phyloP scores from a whole-genome alignment of 2,797 vertebrate species.

The Chiroxiphia lanceolata region DNA sequence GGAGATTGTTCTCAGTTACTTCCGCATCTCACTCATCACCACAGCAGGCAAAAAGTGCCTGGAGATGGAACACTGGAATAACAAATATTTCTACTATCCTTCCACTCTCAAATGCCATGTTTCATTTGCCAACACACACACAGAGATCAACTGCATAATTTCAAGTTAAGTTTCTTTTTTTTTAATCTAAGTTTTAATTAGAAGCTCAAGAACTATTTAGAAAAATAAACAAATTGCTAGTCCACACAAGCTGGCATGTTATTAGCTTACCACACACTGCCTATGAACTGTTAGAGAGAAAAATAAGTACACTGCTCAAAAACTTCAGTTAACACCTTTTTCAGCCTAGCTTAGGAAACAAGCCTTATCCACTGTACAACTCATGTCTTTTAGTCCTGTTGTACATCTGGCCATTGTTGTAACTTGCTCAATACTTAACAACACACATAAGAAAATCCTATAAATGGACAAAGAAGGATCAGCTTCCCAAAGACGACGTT shows the following conservation, averaged over 20 bases:
- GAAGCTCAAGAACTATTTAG: not conserved
- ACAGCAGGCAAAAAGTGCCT: not conserved
- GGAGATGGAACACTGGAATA: not conserved
- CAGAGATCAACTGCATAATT: not conserved
- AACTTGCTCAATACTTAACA: not conserved
- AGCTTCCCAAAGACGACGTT: not conserved
- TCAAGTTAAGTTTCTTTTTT: not conserved
- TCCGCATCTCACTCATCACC: not conserved
- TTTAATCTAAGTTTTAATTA: not conserved
- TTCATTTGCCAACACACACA: not conserved
- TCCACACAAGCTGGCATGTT: not conserved
- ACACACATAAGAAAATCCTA: not conserved
- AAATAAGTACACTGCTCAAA: not conserved
- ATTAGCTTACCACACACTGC: not conserved
- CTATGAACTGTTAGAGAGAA: not conserved
- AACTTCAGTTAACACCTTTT: not conserved
- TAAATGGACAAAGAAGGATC: constrained; percentile 5
- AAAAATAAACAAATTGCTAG: not conserved
- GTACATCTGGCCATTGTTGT: not conserved
- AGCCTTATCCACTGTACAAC: not conserved
- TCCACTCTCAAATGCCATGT: not conserved
- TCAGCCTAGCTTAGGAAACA: not conserved
- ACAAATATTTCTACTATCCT: not conserved
- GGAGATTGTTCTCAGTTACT: not conserved
- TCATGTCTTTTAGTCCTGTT: not conserved